Percentiles rank a stretch among this genome's conserved stretches.
phyloP scores from a whole-genome alignment of 1,140 invertebrate genomes.

The Papilio polytes region DNA sequence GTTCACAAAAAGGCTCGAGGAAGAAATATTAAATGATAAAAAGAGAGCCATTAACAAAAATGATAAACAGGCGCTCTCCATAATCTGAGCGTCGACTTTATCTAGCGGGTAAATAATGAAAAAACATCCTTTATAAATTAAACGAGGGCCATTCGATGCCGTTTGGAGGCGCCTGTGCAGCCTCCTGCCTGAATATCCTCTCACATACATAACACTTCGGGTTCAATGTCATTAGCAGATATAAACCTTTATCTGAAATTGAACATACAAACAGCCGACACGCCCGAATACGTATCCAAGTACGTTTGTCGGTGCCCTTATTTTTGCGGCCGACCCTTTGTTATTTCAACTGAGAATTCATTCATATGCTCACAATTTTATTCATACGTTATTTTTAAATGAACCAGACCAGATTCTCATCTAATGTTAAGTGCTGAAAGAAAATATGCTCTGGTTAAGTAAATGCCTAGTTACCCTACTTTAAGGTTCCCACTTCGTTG shows the following conservation, averaged over 20 bases:
- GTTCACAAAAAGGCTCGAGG: constrained; percentile 20
- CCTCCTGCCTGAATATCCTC: background rate
- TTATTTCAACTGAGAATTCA: background rate
- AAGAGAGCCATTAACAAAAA: constrained; percentile 32
- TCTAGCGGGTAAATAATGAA: constrained; percentile 56
- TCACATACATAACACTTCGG: constrained; percentile 4
- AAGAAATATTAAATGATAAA: constrained; percentile 30
- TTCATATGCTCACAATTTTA: background rate
- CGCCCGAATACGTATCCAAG: background rate
- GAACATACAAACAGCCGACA: background rate
- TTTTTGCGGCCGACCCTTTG: background rate
- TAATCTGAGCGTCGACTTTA: constrained; percentile 45
- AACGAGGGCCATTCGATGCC: constrained; percentile 45
- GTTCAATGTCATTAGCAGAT: constrained; percentile 7
- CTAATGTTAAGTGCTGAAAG: background rate
- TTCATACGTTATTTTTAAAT: background rate
- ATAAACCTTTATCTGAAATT: constrained; percentile 23
- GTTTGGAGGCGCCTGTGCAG: constrained; percentile 29
- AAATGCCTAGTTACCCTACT: too few species aligned
- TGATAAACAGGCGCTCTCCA: constrained; percentile 41
- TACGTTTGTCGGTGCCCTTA: background rate
- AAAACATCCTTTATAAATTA: constrained; percentile 57
- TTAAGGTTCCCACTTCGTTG: too few species aligned
- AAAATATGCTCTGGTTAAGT: too few species aligned
- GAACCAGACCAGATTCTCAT: background rate